A percentile compares a stretch with the other conserved stretches of the same genome.
phyloP scores from a whole-genome alignment of 2,888 invertebrate genomes.

The Drosophila pseudotalamancana region DNA sequence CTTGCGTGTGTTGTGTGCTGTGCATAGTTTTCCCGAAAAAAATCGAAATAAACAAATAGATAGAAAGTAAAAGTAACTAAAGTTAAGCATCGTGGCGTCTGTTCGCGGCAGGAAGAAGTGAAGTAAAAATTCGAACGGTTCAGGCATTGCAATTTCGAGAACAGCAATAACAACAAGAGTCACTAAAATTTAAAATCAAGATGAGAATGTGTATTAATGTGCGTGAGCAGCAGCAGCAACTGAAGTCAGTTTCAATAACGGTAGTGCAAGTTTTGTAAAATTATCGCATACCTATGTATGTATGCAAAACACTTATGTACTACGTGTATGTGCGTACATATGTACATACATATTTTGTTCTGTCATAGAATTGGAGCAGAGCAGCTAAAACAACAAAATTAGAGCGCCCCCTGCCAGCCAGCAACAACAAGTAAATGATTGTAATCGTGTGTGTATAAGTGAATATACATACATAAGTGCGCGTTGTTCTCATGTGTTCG shows the following conservation, averaged over 20 bases:
- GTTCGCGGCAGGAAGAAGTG: conserved; percentile 25
- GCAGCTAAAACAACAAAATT: conserved; percentile 54
- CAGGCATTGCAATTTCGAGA: conserved; percentile 33
- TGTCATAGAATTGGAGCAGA: conserved; percentile 74
- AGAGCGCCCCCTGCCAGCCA: conserved; percentile 51
- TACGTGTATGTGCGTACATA: conserved; percentile 2
- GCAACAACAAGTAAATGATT: conserved; percentile 23
- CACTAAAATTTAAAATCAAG: conserved; percentile 26
- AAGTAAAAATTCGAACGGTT: conserved; percentile 28
- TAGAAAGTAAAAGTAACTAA: conserved; percentile 50
- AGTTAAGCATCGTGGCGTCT: conserved; percentile 20
- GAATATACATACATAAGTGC: conserved; percentile 27
- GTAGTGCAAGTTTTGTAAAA: conserved; percentile 43
- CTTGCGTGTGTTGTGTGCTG: conserved; percentile 68
- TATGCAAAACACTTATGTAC: conserved; percentile 17
- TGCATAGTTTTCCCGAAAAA: conserved; percentile 76
- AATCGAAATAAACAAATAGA: conserved; percentile 61
- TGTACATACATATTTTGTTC: conserved; percentile 41
- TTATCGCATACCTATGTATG: conserved; percentile 25
- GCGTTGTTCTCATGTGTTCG: conserved; percentile 47
- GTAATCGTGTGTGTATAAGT: conserved; percentile 26
- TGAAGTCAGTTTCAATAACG: conserved; percentile 22
- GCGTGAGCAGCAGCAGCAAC: conserved; percentile 20
- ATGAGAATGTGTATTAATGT: conserved; percentile 33
- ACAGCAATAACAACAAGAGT: conserved; percentile 27